A percentile compares a stretch with the other conserved stretches of the same genome.
Conservation (phyloP, 2,888 invertebrate species). For the Leptinotarsa rubiginosa region DNA sequence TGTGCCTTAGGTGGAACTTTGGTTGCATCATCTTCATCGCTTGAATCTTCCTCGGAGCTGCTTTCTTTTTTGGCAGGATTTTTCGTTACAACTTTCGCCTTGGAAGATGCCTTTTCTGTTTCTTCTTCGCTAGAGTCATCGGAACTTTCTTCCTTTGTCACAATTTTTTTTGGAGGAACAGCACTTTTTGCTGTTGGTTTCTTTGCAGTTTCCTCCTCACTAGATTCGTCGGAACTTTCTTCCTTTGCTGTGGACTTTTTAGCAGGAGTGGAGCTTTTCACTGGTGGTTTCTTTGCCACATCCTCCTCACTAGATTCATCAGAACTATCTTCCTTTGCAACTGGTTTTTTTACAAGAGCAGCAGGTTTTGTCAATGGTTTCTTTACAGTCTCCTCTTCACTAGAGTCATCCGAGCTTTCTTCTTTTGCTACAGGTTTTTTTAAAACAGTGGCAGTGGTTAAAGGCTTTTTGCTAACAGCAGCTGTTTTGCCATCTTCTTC, state of each 20-base stretch:
- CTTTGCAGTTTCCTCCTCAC: constrained; percentile 37
- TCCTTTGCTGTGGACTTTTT: constrained; percentile 37
- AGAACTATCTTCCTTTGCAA: constrained; percentile 50
- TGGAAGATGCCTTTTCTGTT: background rate
- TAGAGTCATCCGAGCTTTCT: constrained; percentile 45
- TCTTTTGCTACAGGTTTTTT: constrained; percentile 30
- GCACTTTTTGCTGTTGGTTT: constrained; percentile 36
- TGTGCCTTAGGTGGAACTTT: constrained; percentile 38
- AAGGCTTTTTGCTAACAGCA: constrained; percentile 30
- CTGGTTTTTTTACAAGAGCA: constrained; percentile 27
- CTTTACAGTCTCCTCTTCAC: background rate
- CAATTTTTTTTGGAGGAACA: constrained; percentile 32
- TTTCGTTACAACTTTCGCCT: constrained; percentile 12
- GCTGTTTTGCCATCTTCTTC: constrained; percentile 38
- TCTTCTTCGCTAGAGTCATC: background rate
- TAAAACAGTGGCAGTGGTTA: constrained; percentile 16
- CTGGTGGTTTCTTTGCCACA: constrained; percentile 43
- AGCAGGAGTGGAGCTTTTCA: constrained; percentile 38
- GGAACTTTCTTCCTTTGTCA: constrained; percentile 32
- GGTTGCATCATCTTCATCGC: constrained; percentile 50
- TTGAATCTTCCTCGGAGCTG: constrained; percentile 64
- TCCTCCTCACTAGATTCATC: constrained; percentile 59
- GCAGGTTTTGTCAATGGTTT: constrained; percentile 32
- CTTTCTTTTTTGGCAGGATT: constrained; percentile 46
- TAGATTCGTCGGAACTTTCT: constrained; percentile 43